phyloP scores from a whole-genome alignment of 2,888 invertebrate species.

The Trilocha varians region DNA sequence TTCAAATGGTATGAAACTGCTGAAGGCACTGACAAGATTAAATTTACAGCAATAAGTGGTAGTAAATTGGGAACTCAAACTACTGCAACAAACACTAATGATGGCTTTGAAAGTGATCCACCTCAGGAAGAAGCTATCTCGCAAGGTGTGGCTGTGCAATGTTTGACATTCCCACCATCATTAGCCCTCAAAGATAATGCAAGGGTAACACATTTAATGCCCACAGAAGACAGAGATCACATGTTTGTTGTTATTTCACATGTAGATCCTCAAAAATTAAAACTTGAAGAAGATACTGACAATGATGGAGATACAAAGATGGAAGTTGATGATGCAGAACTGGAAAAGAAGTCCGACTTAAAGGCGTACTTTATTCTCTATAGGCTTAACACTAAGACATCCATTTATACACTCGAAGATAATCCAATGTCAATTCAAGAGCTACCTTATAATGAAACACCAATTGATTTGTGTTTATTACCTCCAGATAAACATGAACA shows the following conservation, averaged over 20 bases:
- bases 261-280: constrained; percentile 44
- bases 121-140: constrained; percentile 54
- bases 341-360: constrained; percentile 37
- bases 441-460: constrained; percentile 76
- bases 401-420: constrained; percentile 62
- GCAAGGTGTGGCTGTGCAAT: constrained; percentile 71
- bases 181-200: constrained; percentile 63
- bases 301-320: constrained; percentile 55
- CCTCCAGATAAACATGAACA: constrained; percentile 67
- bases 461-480: constrained; percentile 79
- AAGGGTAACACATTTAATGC: constrained; percentile 76
- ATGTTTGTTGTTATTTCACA: constrained; percentile 74
- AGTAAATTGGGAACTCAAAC: constrained; percentile 53
- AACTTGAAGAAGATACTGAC: constrained; percentile 41
- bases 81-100: constrained; percentile 51
- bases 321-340: constrained; percentile 55
- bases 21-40: constrained; percentile 53
- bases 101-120: constrained; percentile 65
- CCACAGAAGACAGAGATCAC: constrained; percentile 79
- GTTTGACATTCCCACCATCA: constrained; percentile 67
- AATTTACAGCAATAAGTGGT: constrained; percentile 43
- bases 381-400: constrained; percentile 50
- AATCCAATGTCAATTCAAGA: constrained; percentile 76
- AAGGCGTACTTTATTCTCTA: constrained; percentile 56
- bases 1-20: constrained; percentile 62